Base-by-base conservation (phyloP, 2,888 invertebrate species). In the Metallyticus violacea region DNA sequence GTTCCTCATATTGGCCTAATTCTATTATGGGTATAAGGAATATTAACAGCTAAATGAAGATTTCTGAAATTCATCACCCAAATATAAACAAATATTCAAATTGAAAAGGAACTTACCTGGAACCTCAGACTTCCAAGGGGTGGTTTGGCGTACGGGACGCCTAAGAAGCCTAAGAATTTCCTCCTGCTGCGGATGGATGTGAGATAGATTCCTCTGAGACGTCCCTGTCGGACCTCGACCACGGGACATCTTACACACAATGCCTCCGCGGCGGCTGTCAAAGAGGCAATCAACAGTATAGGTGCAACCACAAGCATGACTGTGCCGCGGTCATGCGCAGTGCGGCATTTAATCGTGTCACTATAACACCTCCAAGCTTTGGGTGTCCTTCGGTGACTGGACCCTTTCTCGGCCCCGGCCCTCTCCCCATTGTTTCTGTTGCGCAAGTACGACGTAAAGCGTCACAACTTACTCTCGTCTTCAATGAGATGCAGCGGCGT, bases 21-120 rank as follows among this genome's bases (percentile, higher is more conserved):
- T n/a, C n/a, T n/a, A n/a, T n/a, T n/a, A n/a, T n/a, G n/a, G n/a
- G n/a, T n/a, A n/a, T n/a, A n/a, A n/a, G n/a, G n/a, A n/a, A n/a
- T n/a, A n/a, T n/a, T n/a, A n/a, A n/a, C n/a, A n/a, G n/a, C n/a
- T n/a, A n/a, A n/a, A n/a, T n/a, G n/a, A n/a, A n/a, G n/a, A n/a
- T n/a, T n/a, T n/a, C n/a, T n/a, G n/a, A n/a, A n/a, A n/a, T n/a
- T n/a, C n/a, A n/a, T n/a, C n/a, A n/a, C n/a, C n/a, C n/a, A n/a
- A n/a, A n/a, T n/a, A n/a, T n/a, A n/a, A n/a, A n/a, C n/a, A n/a
- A n/a, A n/a, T n/a, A n/a, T n/a, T n/a, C n/a, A n/a, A n/a, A n/a
- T n/a, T n/a, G n/a, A n/a, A n/a, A n/a, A n/a, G n/a, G n/a, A n/a
- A 1, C 40, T 62, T 82, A 82, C 82, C 82, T 82, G 62, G 82